Evolutionary conservation across 37 sponge, comb jelly and placozoan species (phyloP).

Genomic region (Haliclona indistincta): DNA sequence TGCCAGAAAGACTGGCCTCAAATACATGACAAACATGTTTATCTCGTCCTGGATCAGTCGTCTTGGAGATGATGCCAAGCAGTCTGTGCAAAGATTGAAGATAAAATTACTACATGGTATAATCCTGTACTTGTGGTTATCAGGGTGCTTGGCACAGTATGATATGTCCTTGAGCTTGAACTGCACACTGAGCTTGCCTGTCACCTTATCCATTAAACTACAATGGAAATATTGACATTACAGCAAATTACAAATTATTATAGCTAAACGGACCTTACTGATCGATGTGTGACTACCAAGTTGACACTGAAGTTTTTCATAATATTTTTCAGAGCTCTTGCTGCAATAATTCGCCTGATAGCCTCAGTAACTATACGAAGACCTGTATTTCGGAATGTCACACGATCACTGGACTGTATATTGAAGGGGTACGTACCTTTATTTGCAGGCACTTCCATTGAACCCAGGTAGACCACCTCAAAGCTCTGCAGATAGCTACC

Average conservation of each 20-base stretch:
- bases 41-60: not conserved
- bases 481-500: conserved; percentile 7
- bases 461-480: conserved; percentile 57
- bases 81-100: conserved; percentile 31
- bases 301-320: not conserved
- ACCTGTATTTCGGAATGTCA: conserved; percentile 7
- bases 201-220: not conserved
- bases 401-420: not conserved
- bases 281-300: conserved; percentile 19
- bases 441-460: conserved; percentile 45
- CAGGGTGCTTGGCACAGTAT: conserved; percentile 54
- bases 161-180: conserved; percentile 50
- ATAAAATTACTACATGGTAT: not conserved
- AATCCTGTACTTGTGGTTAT: conserved; percentile 34
- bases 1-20: conserved; percentile 59
- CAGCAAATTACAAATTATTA: too few species aligned
- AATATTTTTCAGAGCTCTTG: conserved; percentile 24
- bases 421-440: conserved; percentile 30
- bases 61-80: conserved; percentile 58
- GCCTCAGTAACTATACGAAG: conserved; percentile 34
- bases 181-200: conserved; percentile 1
- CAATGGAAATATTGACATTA: too few species aligned
- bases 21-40: conserved; percentile 63
- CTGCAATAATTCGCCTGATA: conserved; percentile 50
- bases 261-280: conserved; percentile 15